phyloP scores from a whole-genome alignment of 2,113 vertebrate genomes.

The Microtus pennsylvanicus region DNA sequence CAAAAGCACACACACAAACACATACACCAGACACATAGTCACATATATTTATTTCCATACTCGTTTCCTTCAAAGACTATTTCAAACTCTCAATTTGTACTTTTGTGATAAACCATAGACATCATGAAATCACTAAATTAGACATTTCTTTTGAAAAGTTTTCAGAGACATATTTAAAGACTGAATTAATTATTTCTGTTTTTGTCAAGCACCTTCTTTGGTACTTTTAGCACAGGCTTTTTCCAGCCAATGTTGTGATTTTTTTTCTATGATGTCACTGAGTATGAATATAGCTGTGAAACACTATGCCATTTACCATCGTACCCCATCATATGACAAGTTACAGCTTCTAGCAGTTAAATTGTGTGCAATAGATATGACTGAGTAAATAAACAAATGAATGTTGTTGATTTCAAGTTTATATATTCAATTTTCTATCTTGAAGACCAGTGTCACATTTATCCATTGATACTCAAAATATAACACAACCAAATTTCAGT shows the following conservation, averaged over 20 bases:
- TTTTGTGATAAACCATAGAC: not conserved
- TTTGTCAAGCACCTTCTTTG: not conserved
- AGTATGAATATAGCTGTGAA: not conserved
- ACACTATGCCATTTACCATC: too few relatives aligned
- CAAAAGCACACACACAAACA: not conserved
- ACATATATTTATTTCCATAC: not conserved
- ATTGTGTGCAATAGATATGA: not conserved
- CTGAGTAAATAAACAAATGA: not conserved
- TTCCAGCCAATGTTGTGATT: not conserved
- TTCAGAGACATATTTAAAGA: not conserved
- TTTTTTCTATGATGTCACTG: not conserved
- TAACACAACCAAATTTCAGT: not conserved
- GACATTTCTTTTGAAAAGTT: not conserved
- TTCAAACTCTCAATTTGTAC: not conserved
- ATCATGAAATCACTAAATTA: constrained; percentile 2
- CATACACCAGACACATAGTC: too few relatives aligned
- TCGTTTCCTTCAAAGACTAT: not conserved
- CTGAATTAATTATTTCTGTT: not conserved
- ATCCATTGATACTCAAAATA: not conserved
- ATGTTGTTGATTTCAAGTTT: not conserved
- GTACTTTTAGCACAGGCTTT: not conserved
- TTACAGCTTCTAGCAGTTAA: not conserved
- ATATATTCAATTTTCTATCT: not conserved
- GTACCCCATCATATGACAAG: fast-evolving
- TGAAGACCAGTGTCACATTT: not conserved